Base-by-base conservation (phyloP, 2,888 invertebrate genomes). In the Drymonia ruficornis region DNA sequence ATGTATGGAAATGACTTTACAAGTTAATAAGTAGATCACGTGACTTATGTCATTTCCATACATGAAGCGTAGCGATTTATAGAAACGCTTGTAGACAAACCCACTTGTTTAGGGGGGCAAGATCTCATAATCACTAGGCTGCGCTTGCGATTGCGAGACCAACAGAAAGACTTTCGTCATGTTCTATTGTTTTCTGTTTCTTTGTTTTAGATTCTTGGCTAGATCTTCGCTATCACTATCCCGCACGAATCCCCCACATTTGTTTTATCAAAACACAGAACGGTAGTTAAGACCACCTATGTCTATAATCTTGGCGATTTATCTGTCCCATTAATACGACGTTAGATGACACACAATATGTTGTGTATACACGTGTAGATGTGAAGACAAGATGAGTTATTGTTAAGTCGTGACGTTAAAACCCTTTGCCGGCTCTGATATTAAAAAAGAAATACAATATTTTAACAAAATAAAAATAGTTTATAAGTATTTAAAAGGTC, bases 231-330 rank as follows among this genome's bases (percentile, higher is more conserved):
- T 66, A 65, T 54, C 56, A 44, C 46, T 53, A 72, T 74, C 68
- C 71, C 57, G 75, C 86, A 78, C 85, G 85, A 63, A 65, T 53
- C 64, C 34, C 54, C 46, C 53, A 61, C 78, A 80, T 80, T 71
- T 65, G 53, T 57, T 56, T 67, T 59, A 63, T 62, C 55, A 61
- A 19, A 13, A 29, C 70, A 71, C 75, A 78, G 65, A 78, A 81
- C 81, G 80, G 86, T 84, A 85, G 84, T 85, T 78, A 75, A 71
- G 80, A 81, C 80, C 88, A 86, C 84, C 86, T 86, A 82, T 82
- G 81, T 62, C 34, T 49, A 63, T 60, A 78, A 91, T 91, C 89
- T 73, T 19, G 53, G 64, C 76, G 53, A 79, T 89, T 89, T 76
- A 90, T 90, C 90, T 76, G 65, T 61, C 67, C 73, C 78, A 78